Evolutionary conservation across 1,140 invertebrate species (phyloP), one percentile per base, ranked within the genome.

Genomic region (Bombus impatiens): DNA sequence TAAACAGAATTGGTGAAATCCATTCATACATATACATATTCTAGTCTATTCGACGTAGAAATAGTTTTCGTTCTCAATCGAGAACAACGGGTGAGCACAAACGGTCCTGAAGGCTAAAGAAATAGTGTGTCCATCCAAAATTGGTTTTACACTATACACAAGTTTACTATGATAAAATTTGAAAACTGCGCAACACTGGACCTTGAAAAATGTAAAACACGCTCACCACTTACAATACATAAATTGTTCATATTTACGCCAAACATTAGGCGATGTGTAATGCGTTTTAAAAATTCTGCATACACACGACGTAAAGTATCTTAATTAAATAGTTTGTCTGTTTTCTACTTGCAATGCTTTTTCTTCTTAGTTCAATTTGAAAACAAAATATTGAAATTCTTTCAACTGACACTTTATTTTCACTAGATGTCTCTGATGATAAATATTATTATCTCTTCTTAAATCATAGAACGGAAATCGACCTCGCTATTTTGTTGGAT

Each of bases 181-280:
- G 71, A 88, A 91, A 90, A 88, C 82, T 91, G 82, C 70, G 59
- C 80, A 91, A 91, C 90, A 91, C 79, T 91, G 71, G 76, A 83
- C 78, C 89, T 74, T 80, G 42, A 59, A 68, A 81, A 37, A 35
- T 67, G 37, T 86, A 57, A 57, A 67, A 67, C 59, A 22, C 59
- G 71, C 25, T 44, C 70, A 25, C 37, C 70, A 75, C 57, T 74
- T 86, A 82, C 44, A 80, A 68, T 44, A 81, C 6, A 37, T 68
- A 22, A 71, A 22, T 78, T 42, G 77, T 35, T 42, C 42, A 53
- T 40, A 53, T 76, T 32, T 62, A 4, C 35, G 59, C 57, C 32
- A 62, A 84, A 59, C 47, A n/a, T n/a, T 13, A 37, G 77, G 68
- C 32, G 53, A 57, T 37, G 22, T 53, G 47, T 15, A 84, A 35